Conservation (phyloP, 2,113 vertebrate genomes). For the Odobenus rosmarus region DNA sequence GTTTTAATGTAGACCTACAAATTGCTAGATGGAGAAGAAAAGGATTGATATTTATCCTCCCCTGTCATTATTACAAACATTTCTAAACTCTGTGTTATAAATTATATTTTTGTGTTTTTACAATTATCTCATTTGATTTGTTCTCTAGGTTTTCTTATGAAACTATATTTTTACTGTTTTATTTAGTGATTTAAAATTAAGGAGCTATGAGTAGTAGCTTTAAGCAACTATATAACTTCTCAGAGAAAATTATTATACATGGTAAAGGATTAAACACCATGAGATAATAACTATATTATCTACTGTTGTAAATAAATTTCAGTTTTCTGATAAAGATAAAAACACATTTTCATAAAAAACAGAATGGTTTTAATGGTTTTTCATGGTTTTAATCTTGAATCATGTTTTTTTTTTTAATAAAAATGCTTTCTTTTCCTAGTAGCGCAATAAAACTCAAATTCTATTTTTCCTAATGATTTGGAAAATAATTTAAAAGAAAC, state of each 20-base stretch:
- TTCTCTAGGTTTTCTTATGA: slow-evolving; percentile 29
- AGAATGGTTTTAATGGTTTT: neutral
- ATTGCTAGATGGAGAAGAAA: neutral
- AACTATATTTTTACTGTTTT: slow-evolving; percentile 21
- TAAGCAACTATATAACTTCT: slow-evolving; percentile 18
- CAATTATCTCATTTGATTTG: slow-evolving; percentile 32
- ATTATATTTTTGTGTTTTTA: slow-evolving; percentile 1
- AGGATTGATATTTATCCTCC: neutral
- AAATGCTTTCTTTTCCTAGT: neutral
- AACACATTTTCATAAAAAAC: neutral
- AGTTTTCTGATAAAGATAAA: slow-evolving; percentile 34
- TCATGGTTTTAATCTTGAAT: slow-evolving; percentile 26
- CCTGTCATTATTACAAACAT: neutral
- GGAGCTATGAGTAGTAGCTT: neutral
- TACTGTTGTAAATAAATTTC: slow-evolving; percentile 20
- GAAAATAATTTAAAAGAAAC: neutral
- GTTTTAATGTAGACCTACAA: neutral
- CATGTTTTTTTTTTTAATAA: neutral
- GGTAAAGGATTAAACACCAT: neutral
- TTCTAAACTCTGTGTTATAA: neutral
- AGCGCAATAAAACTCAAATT: slow-evolving; percentile 27
- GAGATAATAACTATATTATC: neutral
- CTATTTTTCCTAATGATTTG: neutral
- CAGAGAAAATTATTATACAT: neutral
- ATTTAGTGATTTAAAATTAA: slow-evolving; percentile 52